Percentiles rank a stretch among this genome's conserved stretches.
Evolutionary conservation across 2,797 vertebrate species (phyloP).

Genomic region (Lepus oiostolus): DNA sequence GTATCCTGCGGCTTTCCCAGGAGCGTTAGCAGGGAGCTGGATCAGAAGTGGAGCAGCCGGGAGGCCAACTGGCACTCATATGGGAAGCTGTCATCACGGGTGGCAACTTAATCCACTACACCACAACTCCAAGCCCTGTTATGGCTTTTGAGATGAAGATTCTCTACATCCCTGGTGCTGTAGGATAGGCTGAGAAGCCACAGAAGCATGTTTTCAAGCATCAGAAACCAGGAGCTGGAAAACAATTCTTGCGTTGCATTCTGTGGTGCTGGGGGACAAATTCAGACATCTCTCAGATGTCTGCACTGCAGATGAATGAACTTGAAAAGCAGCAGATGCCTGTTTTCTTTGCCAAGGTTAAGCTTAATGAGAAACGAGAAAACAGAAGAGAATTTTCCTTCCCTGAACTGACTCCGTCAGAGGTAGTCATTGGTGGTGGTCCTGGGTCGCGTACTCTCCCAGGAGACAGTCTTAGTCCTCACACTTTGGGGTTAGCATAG

Average conservation of each 20-base stretch:
- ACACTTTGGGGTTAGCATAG: background rate
- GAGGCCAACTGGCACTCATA: no score
- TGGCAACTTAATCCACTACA: no score
- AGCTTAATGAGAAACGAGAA: background rate
- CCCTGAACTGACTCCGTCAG: background rate
- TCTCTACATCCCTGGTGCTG: background rate
- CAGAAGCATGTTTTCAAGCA: conserved; percentile 70
- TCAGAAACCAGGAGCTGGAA: conserved; percentile 27
- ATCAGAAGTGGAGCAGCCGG: no score
- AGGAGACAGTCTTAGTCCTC: background rate
- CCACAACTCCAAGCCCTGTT: background rate
- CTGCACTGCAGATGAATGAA: conserved; percentile 54
- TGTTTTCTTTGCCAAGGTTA: conserved; percentile 67
- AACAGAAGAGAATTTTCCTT: conserved; percentile 61
- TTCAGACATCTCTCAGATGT: background rate
- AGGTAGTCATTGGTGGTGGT: background rate
- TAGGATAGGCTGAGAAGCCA: conserved; percentile 55
- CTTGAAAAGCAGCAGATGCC: conserved; percentile 61
- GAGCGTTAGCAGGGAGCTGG: no score
- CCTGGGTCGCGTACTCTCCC: background rate
- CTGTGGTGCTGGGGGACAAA: background rate
- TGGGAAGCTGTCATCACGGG: no score
- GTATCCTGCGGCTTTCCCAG: no score
- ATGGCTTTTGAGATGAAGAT: conserved; percentile 53
- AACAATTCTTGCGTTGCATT: conserved; percentile 59